Base-by-base conservation (phyloP, 2,113 vertebrate species). In the Rhegmatorhina hoffmannsi region DNA sequence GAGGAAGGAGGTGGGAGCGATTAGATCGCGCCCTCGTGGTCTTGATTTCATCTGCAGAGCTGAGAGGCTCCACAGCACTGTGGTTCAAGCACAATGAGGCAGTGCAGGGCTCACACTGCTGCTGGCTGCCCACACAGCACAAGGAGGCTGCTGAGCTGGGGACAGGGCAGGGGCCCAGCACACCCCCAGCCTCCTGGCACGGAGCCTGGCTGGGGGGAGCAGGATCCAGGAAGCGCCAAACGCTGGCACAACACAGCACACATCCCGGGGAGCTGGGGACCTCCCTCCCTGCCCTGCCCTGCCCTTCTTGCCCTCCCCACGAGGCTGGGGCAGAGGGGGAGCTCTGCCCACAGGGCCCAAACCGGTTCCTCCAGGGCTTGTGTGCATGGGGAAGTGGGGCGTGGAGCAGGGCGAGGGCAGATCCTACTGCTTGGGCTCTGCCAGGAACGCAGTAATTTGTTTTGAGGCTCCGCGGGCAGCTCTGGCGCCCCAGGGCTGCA, bases 301-400 rank as follows among this genome's bases (percentile, higher is more conserved):
- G 52, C 90, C 73, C 63, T 90, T 93, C 74, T 73, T 66, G 60
- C 31, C 25, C 31, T 50, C n/a, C 59, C 72, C 3, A 0, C 2
- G 0, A 47, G 60, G 58, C 21, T 0, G 1, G 13, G 40, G 10
- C 2, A 3, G 60, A 8, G 74, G 31, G 15, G 33, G 9, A 6
- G 8, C 50, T 66, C 82, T 82, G 62, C 82, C 78, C 12, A 0
- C 85, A 81, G 69, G 92, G 68, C 87, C 53, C 92, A 78, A 93
- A 95, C 90, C 82, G 58, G 94, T 95, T 96, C 58, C 88, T 93
- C 91, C 18, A 10, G 70, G 91, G 82, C 66, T 88, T 21, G 13
- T 38, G 55, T 53, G 64, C 8, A 3, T 2, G 78, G 40, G 16
- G n/a, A 23, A 14, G 44, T 4, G 1, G 6, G 3, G 3, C 2